These are phyloP conservation scores for Meriones psammophilus DNA, from an alignment of 2,797 vertebrate genomes.

Conservation along the genomic window DNA sequence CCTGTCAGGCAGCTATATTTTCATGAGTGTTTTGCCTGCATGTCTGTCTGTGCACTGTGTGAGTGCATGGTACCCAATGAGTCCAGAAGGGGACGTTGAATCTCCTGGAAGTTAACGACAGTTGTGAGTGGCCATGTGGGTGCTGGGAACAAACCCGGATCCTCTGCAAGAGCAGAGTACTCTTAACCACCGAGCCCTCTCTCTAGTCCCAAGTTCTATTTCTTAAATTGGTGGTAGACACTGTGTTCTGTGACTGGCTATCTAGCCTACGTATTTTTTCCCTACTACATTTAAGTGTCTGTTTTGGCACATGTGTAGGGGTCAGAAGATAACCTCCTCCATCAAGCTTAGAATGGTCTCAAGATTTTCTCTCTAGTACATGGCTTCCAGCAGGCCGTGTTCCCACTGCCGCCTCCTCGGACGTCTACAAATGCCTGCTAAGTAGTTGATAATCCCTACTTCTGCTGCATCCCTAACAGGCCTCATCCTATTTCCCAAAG, in stretches of 20 bases:
- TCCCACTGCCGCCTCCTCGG: neutral
- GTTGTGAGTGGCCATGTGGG: neutral
- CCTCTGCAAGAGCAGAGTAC: neutral
- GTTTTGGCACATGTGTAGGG: neutral
- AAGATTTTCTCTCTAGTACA: neutral
- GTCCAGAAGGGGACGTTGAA: neutral
- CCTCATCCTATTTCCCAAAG: neutral
- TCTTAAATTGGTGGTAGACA: neutral
- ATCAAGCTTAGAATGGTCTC: neutral
- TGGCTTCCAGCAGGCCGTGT: too few species aligned
- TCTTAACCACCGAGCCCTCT: neutral
- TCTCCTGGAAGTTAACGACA: neutral
- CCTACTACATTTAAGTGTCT: neutral
- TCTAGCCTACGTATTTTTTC: neutral
- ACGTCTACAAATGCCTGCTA: neutral
- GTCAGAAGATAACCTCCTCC: neutral
- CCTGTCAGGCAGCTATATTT: neutral
- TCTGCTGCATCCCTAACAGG: neutral
- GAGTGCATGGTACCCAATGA: neutral
- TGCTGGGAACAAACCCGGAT: neutral
- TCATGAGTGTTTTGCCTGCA: neutral
- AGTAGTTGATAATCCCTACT: neutral
- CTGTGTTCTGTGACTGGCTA: neutral
- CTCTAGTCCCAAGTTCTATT: neutral
- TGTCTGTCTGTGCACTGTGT: neutral